phyloP scores from a whole-genome alignment of 1,140 invertebrate genomes.

The Ooceraea biroi region DNA sequence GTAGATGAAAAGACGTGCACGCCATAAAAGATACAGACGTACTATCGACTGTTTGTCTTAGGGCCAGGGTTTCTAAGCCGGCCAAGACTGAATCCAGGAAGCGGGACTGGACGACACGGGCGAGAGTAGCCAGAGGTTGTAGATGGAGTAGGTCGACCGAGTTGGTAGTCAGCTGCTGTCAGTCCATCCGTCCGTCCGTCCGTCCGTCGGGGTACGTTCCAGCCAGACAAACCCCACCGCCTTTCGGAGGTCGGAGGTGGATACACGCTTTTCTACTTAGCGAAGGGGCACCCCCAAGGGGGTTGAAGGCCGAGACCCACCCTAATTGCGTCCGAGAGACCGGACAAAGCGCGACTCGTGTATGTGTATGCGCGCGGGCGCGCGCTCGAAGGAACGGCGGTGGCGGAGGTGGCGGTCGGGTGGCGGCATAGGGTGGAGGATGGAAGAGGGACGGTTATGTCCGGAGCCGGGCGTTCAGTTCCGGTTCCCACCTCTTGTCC shows the following conservation, averaged over 20 bases:
- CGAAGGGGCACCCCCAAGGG: conserved; percentile 81
- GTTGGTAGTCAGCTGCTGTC: conserved; percentile 82
- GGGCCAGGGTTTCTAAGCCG: conserved; percentile 64
- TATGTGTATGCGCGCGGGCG: conserved; percentile 78
- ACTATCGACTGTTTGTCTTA: conserved; percentile 72
- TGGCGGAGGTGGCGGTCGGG: conserved; percentile 27
- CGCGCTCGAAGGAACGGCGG: conserved; percentile 45
- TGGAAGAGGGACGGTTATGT: conserved; percentile 78
- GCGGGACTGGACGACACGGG: conserved; percentile 67
- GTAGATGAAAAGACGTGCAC: conserved; percentile 11
- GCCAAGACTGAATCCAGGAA: conserved; percentile 73
- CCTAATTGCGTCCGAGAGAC: conserved; percentile 87
- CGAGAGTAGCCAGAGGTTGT: conserved; percentile 52
- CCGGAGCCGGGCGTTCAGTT: conserved; percentile 82
- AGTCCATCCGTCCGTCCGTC: conserved; percentile 76
- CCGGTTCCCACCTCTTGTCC: conserved; percentile 83
- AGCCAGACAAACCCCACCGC: conserved; percentile 75
- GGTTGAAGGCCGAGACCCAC: conserved; percentile 82
- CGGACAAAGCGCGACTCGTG: conserved; percentile 85
- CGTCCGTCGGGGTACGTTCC: conserved; percentile 69
- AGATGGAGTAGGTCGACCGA: conserved; percentile 61
- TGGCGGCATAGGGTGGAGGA: conserved; percentile 17
- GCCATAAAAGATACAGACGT: conserved; percentile 48
- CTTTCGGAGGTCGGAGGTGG: conserved; percentile 81
- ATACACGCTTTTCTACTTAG: conserved; percentile 87